phyloP scores from a whole-genome alignment of 1,140 invertebrate genomes.

The Batillaria attramentaria region DNA sequence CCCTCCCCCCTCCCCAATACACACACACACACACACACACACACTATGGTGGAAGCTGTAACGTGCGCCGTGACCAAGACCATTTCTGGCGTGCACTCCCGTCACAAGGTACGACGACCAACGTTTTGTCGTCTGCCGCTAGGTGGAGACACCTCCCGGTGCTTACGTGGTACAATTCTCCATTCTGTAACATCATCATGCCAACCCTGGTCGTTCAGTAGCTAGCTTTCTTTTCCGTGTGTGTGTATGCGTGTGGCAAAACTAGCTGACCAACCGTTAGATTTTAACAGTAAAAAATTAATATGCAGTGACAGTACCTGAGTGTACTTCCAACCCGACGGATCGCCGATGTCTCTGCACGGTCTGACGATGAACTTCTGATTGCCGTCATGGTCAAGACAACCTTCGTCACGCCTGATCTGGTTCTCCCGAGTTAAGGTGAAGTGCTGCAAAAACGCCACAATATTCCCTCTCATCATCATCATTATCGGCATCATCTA shows the following conservation, averaged over 20 bases:
- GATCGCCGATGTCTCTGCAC: slow-evolving; percentile 1
- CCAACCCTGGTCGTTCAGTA: no score
- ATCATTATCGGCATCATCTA: no score
- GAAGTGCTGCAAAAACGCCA: slow-evolving; percentile 60
- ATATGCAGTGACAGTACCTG: slow-evolving; percentile 21
- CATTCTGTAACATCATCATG: no score
- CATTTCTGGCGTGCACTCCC: neutral
- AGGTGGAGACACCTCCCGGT: neutral
- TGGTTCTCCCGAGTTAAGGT: slow-evolving; percentile 69
- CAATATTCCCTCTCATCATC: no score
- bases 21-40: no score
- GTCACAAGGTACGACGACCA: neutral
- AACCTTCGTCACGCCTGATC: slow-evolving; percentile 49
- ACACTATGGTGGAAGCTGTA: neutral
- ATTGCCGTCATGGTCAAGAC: slow-evolving; percentile 46
- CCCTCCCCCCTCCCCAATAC: no score
- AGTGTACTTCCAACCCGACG: slow-evolving; percentile 53
- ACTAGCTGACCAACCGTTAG: no score
- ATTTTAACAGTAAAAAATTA: no score
- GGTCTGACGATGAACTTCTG: slow-evolving; percentile 29
- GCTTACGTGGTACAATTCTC: neutral
- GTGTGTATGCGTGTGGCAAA: no score
- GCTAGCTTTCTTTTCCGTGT: no score
- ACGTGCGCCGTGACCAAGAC: neutral
- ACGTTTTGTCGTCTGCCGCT: neutral